A percentile compares a stretch with the other conserved stretches of the same genome.
phyloP scores from a whole-genome alignment of 1,140 invertebrate species.

The Cydia splendana region DNA sequence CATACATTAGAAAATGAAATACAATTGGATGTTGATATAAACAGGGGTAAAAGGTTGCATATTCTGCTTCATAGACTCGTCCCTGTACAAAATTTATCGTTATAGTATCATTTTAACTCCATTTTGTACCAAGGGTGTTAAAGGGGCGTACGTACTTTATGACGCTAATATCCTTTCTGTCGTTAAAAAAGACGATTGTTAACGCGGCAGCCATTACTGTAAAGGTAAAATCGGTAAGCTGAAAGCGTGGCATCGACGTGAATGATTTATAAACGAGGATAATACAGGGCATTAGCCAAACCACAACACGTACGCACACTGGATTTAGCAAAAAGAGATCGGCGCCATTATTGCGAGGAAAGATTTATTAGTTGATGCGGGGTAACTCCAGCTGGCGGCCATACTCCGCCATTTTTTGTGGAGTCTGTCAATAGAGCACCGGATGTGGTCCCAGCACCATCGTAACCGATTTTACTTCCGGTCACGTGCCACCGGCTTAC shows the following conservation, averaged over 20 bases:
- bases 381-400: slow-evolving; percentile 48
- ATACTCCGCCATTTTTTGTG: slow-evolving; percentile 43
- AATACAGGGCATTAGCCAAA: slow-evolving; percentile 62
- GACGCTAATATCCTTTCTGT: slow-evolving; percentile 32
- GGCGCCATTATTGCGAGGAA: slow-evolving; percentile 55
- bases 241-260: slow-evolving; percentile 58
- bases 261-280: slow-evolving; percentile 69
- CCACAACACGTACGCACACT: slow-evolving; percentile 59
- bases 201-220: slow-evolving; percentile 31
- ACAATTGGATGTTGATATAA: slow-evolving; percentile 8
- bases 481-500: slow-evolving; percentile 40
- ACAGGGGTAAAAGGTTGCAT: slow-evolving; percentile 20
- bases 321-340: slow-evolving; percentile 70
- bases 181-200: slow-evolving; percentile 33
- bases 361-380: slow-evolving; percentile 59
- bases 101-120: slow-evolving; percentile 32
- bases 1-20: not conserved
- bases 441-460: slow-evolving; percentile 38
- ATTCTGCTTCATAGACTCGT: slow-evolving; percentile 21
- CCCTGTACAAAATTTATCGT: slow-evolving; percentile 20
- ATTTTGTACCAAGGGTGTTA: slow-evolving; percentile 25
- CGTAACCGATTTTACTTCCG: slow-evolving; percentile 39
- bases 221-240: slow-evolving; percentile 48
- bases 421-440: slow-evolving; percentile 45
- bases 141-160: slow-evolving; percentile 33